Base-by-base conservation (phyloP, 2,888 invertebrate species). In the Limenitis camilla region DNA sequence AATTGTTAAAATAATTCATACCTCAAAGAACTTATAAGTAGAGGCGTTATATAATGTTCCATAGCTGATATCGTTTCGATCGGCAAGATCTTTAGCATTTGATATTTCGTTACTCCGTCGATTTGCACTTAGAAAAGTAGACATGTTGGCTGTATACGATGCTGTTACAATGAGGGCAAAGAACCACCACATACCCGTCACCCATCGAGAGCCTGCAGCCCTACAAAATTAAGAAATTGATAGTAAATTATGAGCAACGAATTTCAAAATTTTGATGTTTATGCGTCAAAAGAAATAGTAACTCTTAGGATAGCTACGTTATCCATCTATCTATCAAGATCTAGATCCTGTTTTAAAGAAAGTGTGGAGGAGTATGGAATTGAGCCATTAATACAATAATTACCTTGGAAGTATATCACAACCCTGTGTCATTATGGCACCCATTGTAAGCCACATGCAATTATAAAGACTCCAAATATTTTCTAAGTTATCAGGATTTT, bases 101-200 rank as follows among this genome's bases (percentile, higher is more conserved):
- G 92, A 91, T 58, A 97, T 95, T n/a, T 93, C 93, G 10, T 91
- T 91, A 58, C 91, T 93, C 86, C 95, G 92, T 40, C 94, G 89
- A 61, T 92, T 92, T 64, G 92, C 93, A 52, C 95, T 95, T 27
- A 96, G 88, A 72, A 95, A 95, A 9, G 95, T 94, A 6, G 96
- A 95, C 65, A 95, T 95, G 77, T 96, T 96, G 48, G 87, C 87
- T 0, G 85, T 87, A 52, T 87, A 87, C 0, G 96, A 96, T 5
- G 96, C 94, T 28, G 96, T 93, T 89, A 97, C 92, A 74, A 96
- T 96, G 49, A 97, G 86, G 0, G 95, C 95, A 76, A 96, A 96
- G 78, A 96, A 96, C 96, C 96, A 96, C 96, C 95, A 95, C 90
- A 95, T 92, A 5, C 94, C 95, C 0, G 95, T 92, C 0, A 96